Conservation (phyloP, 2,113 vertebrate genomes). For the Cyphomyrus plagiostoma region DNA sequence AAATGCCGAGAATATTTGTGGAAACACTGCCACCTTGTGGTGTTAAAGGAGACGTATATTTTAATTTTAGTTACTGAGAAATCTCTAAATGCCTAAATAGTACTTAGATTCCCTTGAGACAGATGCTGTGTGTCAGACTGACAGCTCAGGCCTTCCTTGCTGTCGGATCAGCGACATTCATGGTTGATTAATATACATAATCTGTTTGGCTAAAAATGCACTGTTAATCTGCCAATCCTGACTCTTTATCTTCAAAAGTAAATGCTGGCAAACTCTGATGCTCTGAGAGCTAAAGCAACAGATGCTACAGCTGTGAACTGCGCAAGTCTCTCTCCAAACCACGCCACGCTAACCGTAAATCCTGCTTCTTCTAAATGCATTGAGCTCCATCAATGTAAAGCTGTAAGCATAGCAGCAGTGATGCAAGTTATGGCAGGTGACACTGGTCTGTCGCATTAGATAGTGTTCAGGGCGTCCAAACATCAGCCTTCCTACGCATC, state of each 20-base stretch:
- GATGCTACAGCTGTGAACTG: neutral
- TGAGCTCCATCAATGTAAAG: neutral
- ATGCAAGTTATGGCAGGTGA: neutral
- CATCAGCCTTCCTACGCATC: neutral
- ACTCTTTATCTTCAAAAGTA: neutral
- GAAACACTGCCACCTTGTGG: constrained; percentile 10
- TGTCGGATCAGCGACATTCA: neutral
- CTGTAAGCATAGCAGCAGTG: neutral
- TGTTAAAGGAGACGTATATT: neutral
- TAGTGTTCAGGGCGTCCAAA: neutral
- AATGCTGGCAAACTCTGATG: neutral
- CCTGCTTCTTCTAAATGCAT: neutral
- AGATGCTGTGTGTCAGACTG: neutral
- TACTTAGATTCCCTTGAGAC: neutral
- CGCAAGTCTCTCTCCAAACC: neutral
- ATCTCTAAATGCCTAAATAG: neutral
- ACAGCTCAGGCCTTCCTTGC: neutral
- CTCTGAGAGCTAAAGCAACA: neutral
- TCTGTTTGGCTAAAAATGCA: neutral
- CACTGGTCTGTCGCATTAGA: neutral
- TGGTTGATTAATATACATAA: neutral
- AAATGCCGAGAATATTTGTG: neutral
- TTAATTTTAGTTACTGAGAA: neutral
- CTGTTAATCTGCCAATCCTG: neutral
- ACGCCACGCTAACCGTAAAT: neutral